Conservation (phyloP, 2,888 invertebrate genomes). For the Athalia rosae region DNA sequence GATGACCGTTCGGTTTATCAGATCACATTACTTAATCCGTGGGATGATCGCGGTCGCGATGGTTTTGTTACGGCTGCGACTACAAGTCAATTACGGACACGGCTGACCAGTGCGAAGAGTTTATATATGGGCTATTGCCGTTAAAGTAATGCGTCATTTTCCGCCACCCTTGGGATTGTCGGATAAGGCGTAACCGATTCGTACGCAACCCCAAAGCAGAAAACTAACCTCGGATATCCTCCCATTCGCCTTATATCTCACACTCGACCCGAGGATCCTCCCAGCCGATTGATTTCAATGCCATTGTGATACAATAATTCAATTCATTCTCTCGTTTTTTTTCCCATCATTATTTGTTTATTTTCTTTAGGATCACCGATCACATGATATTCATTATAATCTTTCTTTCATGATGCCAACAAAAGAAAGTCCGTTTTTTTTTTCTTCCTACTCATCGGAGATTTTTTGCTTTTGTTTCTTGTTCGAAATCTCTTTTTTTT, state of each 20-base stretch:
- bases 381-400: too few relatives aligned
- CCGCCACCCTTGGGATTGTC: constrained; percentile 60
- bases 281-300: background rate
- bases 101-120: background rate
- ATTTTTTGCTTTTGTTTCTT: too few relatives aligned
- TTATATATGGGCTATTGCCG: constrained; percentile 8
- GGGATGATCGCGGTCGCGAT: too few relatives aligned
- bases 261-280: background rate
- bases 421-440: too few relatives aligned
- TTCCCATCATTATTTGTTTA: background rate
- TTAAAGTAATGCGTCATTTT: constrained; percentile 36
- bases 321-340: background rate
- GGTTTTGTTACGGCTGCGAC: background rate
- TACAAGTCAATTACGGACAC: constrained; percentile 3
- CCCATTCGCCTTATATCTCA: background rate
- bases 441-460: too few relatives aligned
- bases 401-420: too few relatives aligned
- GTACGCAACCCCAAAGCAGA: constrained; percentile 41
- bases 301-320: background rate
- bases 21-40: too few relatives aligned
- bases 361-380: too few relatives aligned
- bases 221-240: constrained; percentile 13
- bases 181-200: constrained; percentile 63
- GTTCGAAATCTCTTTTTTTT: too few relatives aligned
- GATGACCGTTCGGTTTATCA: too few relatives aligned